These are phyloP conservation scores for Vultur gryphus DNA, from an alignment of 2,797 vertebrate genomes.

Conservation along the genomic window DNA sequence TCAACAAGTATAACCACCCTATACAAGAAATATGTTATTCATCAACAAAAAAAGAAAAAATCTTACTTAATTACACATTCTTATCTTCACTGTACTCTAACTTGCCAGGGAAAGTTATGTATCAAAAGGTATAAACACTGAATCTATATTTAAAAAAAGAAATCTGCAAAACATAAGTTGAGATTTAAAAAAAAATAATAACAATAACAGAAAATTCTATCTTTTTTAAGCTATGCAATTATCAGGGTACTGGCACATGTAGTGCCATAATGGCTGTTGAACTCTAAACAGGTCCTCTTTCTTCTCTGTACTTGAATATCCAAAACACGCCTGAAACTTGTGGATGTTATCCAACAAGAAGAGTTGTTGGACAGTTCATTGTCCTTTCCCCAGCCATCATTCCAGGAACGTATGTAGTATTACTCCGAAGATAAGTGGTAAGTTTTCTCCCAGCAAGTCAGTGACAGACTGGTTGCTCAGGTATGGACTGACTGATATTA, in stretches of 20 bases:
- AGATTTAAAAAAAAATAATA: not conserved
- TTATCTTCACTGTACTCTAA: constrained; percentile 26
- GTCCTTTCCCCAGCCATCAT: not conserved
- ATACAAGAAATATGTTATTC: constrained; percentile 17
- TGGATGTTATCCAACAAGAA: not conserved
- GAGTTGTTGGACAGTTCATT: not conserved
- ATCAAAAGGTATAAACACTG: not conserved
- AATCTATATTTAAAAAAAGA: not conserved
- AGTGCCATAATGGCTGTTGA: not conserved
- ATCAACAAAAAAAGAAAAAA: not conserved
- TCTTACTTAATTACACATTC: not conserved
- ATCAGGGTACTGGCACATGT: not conserved
- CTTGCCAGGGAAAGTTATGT: not conserved
- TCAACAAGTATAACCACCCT: constrained; percentile 82
- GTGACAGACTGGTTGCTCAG: not conserved
- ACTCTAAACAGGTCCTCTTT: not conserved
- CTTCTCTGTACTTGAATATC: not conserved
- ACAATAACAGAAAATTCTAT: not conserved
- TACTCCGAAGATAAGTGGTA: not conserved
- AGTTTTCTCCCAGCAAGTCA: not conserved
- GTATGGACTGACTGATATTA: not conserved
- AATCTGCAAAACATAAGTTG: not conserved
- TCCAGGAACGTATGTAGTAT: not conserved
- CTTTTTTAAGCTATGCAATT: not conserved
- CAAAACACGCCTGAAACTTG: rapidly evolving